Base-by-base conservation (phyloP, 1,140 invertebrate genomes). In the Pectinophora gossypiella region DNA sequence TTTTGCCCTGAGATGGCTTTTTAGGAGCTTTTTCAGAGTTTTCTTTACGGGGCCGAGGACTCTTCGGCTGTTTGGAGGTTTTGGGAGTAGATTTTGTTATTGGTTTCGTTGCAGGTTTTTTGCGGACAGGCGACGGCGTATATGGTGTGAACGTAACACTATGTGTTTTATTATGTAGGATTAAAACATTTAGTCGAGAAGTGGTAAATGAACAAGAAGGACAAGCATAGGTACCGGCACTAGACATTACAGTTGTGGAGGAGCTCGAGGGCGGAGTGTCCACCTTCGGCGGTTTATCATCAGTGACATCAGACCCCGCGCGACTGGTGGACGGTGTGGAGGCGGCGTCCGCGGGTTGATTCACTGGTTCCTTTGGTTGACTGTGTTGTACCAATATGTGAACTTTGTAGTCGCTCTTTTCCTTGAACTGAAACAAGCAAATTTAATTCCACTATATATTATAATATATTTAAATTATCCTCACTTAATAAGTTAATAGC, bases 111-210 rank as follows among this genome's bases (percentile, higher is more conserved):
- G 53, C 19, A 10, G 62, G 42, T 59, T 77, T 81, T 66, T 87
- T 88, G 36, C 61, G 70, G 3, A 78, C 64, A 42, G 79, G 79
- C 19, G 84, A 72, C 40, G 86, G 85, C 56, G 80, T 88, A 47
- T 84, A 87, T 38, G 85, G 72, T 20, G 68, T 76, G 63, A 76
- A 82, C 48, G 79, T 74, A 27, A 80, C 68, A 71, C 80, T 85
- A 64, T 91, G 88, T 87, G 92, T 85, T 89, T 92, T 89, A 36
- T 91, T 91, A 68, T 95, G 94, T 60, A 90, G 85, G 49, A 94
- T 90, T 55, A 94, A 89, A 21, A 93, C 91, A 70, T 93, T 94
- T 9, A 94, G 72, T 13, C 93, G 86, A 7, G 89, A 88, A 18
- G 92, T 90, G 22, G 88, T 88, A 64, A 93, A 94, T 48, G 80